A percentile compares a stretch with the other conserved stretches of the same genome.
phyloP scores from a whole-genome alignment of 2,113 vertebrate genomes.

The Syngnathoides biaculeatus region DNA sequence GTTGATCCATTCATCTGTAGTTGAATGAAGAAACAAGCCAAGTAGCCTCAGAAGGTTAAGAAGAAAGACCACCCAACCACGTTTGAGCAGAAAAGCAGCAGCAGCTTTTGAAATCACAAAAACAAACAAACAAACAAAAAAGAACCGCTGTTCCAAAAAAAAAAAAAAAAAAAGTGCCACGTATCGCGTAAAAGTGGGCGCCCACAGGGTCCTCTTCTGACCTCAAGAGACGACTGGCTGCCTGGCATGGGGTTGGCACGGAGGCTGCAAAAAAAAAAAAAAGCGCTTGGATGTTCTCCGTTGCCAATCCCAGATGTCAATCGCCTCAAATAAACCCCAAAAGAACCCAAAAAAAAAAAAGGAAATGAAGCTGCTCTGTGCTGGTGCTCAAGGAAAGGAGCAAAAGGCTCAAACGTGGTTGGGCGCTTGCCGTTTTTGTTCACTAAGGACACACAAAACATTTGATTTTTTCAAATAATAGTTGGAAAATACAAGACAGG shows the following conservation, averaged over 20 bases:
- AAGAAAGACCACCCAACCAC: constrained; percentile 46
- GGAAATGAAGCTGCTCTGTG: constrained; percentile 39
- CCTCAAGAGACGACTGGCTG: constrained; percentile 44
- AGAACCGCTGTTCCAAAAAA: constrained; percentile 2
- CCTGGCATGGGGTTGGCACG: constrained; percentile 72
- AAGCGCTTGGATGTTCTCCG: constrained; percentile 78
- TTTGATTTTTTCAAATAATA: not conserved
- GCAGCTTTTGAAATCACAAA: constrained; percentile 39
- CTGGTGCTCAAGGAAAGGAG: constrained; percentile 5
- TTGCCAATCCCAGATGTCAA: constrained; percentile 58
- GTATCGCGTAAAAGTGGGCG: constrained; percentile 76
- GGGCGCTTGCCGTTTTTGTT: constrained; percentile 14
- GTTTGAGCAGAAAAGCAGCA: constrained; percentile 48
- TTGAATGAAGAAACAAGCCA: not conserved
- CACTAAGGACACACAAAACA: not conserved
- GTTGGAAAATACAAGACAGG: not conserved
- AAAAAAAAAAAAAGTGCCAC: constrained; percentile 66
- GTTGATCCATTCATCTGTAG: not conserved
- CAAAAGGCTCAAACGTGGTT: constrained; percentile 67
- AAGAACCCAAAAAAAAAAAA: not conserved
- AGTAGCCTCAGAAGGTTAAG: not conserved
- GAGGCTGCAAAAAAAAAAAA: constrained; percentile 66
- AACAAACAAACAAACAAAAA: too few species aligned
- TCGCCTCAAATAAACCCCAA: constrained; percentile 19
- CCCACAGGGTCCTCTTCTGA: constrained; percentile 67